phyloP scores from a whole-genome alignment of 2,888 invertebrate species.

The Caenorhabditis sp. region DNA sequence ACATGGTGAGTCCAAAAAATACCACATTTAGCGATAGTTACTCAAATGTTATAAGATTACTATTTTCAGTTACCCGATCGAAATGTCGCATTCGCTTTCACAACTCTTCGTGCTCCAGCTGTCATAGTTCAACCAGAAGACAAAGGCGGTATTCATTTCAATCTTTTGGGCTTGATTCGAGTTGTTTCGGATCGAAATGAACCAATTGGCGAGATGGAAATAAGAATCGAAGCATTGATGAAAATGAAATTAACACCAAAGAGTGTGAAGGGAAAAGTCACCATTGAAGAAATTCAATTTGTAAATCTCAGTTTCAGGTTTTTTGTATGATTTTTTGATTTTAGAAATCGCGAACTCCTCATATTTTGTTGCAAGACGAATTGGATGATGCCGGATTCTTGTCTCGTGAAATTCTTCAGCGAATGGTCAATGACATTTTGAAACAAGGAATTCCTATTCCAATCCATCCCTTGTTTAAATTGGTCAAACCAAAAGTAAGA shows the following conservation, averaged over 20 bases:
- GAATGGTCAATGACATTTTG: slow-evolving; percentile 67
- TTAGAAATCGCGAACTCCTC: slow-evolving; percentile 64
- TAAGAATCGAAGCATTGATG: slow-evolving; percentile 64
- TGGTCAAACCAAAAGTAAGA: slow-evolving; percentile 63
- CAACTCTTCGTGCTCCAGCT: slow-evolving; percentile 50
- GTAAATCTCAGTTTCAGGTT: slow-evolving; percentile 38
- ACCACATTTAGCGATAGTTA: not conserved
- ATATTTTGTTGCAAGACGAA: slow-evolving; percentile 65
- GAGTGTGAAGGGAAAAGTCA: slow-evolving; percentile 64
- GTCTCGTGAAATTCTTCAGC: slow-evolving; percentile 64
- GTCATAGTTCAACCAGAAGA: slow-evolving; percentile 48
- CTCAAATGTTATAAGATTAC: not conserved
- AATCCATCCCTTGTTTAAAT: slow-evolving; percentile 68
- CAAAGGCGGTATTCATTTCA: slow-evolving; percentile 56
- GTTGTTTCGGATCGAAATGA: slow-evolving; percentile 50
- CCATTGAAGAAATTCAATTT: slow-evolving; percentile 62
- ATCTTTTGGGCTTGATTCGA: slow-evolving; percentile 53
- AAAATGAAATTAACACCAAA: slow-evolving; percentile 64
- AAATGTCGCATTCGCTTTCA: slow-evolving; percentile 56
- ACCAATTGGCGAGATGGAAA: slow-evolving; percentile 56
- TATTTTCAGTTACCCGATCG: slow-evolving; percentile 55
- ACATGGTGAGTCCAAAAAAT: slow-evolving; percentile 35
- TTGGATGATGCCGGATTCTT: slow-evolving; percentile 68
- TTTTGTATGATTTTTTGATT: slow-evolving; percentile 11
- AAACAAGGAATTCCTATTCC: slow-evolving; percentile 69